Percentiles rank a stretch among this genome's conserved stretches.
Conservation (phyloP, 2,888 invertebrate species). For the Scaptomyza parva region DNA sequence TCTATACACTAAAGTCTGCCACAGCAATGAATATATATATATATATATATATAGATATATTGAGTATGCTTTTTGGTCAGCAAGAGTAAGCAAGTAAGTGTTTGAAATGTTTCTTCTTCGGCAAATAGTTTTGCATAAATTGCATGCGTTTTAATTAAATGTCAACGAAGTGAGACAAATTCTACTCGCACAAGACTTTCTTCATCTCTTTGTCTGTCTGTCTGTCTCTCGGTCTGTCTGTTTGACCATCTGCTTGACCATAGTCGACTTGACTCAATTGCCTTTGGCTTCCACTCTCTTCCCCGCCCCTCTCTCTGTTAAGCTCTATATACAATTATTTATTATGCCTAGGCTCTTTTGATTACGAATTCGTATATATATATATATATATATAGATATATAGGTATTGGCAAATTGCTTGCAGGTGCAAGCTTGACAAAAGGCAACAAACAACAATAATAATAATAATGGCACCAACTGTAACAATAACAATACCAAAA, state of each 20-base stretch:
- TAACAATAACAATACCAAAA: constrained; percentile 1
- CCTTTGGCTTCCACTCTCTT: neutral
- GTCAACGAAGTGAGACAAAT: constrained; percentile 59
- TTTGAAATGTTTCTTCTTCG: constrained; percentile 11
- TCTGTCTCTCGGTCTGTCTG: neutral
- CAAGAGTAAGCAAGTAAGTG: no score
- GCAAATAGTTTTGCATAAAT: constrained; percentile 39
- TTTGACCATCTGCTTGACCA: neutral
- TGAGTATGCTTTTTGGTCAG: no score
- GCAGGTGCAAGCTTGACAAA: constrained; percentile 27
- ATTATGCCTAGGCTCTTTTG: constrained; percentile 53
- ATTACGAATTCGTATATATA: constrained; percentile 28
- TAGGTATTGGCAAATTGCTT: constrained; percentile 14
- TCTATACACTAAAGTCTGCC: no score
- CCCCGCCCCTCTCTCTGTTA: no score
- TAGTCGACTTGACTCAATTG: neutral
- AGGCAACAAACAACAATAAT: constrained; percentile 15
- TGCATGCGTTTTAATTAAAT: constrained; percentile 68
- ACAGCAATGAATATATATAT: no score
- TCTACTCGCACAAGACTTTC: constrained; percentile 4
- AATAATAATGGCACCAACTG: constrained; percentile 9
- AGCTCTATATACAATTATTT: constrained; percentile 58
- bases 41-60: no score
- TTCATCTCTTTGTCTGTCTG: neutral
- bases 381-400: no score